Conservation (phyloP, 2,888 invertebrate genomes). For the Drosophila rubida region DNA sequence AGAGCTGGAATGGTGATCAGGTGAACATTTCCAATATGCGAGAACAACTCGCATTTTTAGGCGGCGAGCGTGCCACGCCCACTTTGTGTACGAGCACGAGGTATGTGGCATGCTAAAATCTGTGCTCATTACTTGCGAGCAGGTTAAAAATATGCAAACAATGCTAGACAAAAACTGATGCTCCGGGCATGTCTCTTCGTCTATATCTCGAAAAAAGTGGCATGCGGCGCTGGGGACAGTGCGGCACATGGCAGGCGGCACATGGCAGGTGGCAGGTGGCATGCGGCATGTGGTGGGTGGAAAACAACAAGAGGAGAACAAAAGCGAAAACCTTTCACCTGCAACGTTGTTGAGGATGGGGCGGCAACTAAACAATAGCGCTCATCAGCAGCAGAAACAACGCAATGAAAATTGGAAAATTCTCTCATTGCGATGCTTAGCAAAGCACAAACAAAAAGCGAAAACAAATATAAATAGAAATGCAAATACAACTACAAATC, state of each 20-base stretch:
- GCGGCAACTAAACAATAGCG: slow-evolving; percentile 63
- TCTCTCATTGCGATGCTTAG: slow-evolving; percentile 40
- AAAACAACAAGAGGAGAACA: slow-evolving; percentile 9
- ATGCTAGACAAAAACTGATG: slow-evolving; percentile 57
- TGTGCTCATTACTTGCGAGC: slow-evolving; percentile 58
- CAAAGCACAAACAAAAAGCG: slow-evolving; percentile 41
- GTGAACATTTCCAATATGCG: slow-evolving; percentile 23
- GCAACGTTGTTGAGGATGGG: slow-evolving; percentile 19
- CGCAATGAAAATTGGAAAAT: slow-evolving; percentile 74
- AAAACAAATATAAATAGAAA: slow-evolving; percentile 4
- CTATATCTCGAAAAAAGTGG: slow-evolving; percentile 3
- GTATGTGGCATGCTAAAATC: slow-evolving; percentile 29
- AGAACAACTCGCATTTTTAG: slow-evolving; percentile 15
- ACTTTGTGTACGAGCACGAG: slow-evolving; percentile 14
- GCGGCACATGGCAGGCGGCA: no score
- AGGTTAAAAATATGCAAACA: slow-evolving; percentile 73
- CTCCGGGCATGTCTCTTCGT: slow-evolving; percentile 39
- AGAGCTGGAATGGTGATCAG: not conserved
- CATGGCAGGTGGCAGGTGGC: no score
- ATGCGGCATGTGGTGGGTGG: not conserved
- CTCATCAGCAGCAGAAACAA: slow-evolving; percentile 76
- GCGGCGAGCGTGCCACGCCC: slow-evolving; percentile 48
- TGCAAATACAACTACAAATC: slow-evolving; percentile 48
- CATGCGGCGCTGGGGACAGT: not conserved
- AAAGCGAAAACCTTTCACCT: slow-evolving; percentile 66